Percentiles rank a stretch among this genome's conserved stretches.
Evolutionary conservation across 2,113 vertebrate genomes (phyloP).

Genomic region (Todiramphus saurophagus): DNA sequence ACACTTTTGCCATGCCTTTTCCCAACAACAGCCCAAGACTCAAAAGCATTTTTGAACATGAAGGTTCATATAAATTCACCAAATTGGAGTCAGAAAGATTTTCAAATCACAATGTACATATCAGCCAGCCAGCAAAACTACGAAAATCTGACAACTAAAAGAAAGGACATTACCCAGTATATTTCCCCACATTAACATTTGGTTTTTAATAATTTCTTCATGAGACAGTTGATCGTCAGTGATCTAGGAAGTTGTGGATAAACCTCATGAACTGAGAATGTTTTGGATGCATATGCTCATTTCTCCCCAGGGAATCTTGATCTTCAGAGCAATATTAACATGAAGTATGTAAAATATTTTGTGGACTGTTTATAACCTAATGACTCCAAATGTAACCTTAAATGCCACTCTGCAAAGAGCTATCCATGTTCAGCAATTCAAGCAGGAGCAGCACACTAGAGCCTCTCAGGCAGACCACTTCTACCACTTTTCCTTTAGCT

Average conservation of each 20-base stretch:
- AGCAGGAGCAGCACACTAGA: not conserved
- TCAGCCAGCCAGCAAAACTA: not conserved
- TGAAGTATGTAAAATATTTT: conserved; percentile 31
- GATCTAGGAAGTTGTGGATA: conserved; percentile 32
- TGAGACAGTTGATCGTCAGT: not conserved
- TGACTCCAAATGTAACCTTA: conserved; percentile 40
- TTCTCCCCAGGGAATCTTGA: conserved; percentile 32
- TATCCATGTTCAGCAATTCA: not conserved
- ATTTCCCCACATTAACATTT: not conserved
- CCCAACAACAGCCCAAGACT: not conserved
- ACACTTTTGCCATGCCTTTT: not conserved
- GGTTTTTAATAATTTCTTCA: not conserved
- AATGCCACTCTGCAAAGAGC: conserved; percentile 17
- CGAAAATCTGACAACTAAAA: not conserved
- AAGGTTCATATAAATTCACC: not conserved
- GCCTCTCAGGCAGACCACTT: not conserved
- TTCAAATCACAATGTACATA: not conserved
- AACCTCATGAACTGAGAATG: conserved; percentile 40
- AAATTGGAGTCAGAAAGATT: not conserved
- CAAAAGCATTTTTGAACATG: not conserved
- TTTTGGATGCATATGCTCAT: conserved; percentile 29
- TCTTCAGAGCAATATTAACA: conserved; percentile 37
- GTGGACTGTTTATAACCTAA: conserved; percentile 35
- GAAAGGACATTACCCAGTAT: not conserved
- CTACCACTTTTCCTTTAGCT: not conserved